Evolutionary conservation across 1,140 invertebrate genomes (phyloP).

Genomic region (Eubasilissa regina): DNA sequence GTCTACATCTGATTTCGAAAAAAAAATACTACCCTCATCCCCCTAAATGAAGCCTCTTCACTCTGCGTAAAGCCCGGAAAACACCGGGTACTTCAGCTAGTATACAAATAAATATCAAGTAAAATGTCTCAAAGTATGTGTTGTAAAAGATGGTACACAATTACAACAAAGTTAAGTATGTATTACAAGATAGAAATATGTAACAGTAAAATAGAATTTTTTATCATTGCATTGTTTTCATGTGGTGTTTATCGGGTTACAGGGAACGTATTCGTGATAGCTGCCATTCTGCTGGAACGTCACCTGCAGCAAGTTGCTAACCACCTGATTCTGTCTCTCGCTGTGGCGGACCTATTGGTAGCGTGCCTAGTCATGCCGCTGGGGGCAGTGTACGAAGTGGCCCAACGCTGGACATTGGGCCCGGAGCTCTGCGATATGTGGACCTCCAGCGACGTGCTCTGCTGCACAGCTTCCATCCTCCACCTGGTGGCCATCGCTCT

Average conservation of each 20-base stretch:
- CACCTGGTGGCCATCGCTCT: slow-evolving; percentile 95
- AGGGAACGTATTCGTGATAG: slow-evolving; percentile 96
- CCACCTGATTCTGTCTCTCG: slow-evolving; percentile 89
- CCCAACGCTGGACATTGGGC: slow-evolving; percentile 84
- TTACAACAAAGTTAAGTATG: too few relatives aligned
- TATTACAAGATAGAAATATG: too few relatives aligned
- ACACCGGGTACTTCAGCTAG: too few relatives aligned
- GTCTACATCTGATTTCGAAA: too few relatives aligned
- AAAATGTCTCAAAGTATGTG: too few relatives aligned
- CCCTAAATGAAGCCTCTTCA: too few relatives aligned
- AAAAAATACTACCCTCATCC: too few relatives aligned
- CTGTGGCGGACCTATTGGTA: slow-evolving; percentile 89
- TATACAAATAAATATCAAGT: too few relatives aligned
- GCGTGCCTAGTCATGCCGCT: slow-evolving; percentile 90
- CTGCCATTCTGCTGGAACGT: slow-evolving; percentile 91
- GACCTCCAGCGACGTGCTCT: slow-evolving; percentile 93
- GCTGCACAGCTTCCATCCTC: slow-evolving; percentile 94
- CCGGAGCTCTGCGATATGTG: slow-evolving; percentile 93
- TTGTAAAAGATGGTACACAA: too few relatives aligned
- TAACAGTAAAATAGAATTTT: too few relatives aligned
- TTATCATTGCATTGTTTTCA: too few relatives aligned
- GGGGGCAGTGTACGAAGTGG: slow-evolving; percentile 83
- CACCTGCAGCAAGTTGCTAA: slow-evolving; percentile 91
- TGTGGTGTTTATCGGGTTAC: slow-evolving; percentile 55
- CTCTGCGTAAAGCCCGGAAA: too few relatives aligned